Evolutionary conservation across 2,888 invertebrate species (phyloP), one percentile per base, ranked within the genome.

Genomic region (Pyrocoelia pectoralis): DNA sequence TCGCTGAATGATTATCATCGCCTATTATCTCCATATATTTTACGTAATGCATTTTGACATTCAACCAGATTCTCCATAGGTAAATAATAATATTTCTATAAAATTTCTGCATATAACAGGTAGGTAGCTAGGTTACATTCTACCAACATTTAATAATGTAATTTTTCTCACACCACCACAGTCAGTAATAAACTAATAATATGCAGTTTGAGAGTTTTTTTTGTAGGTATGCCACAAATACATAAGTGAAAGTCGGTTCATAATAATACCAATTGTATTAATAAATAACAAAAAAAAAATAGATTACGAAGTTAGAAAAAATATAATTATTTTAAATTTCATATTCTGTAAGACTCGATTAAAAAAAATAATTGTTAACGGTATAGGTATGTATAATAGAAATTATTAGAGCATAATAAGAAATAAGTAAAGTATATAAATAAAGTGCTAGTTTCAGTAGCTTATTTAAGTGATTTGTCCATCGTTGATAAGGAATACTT

Each of bases 321-420:
- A 33, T 33, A n/a, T n/a, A 33, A 33, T 33, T 33, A 33, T n/a
- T 33, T 8, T 33, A 33, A 33, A 33, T 33, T 33, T 33, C 33
- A 33, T 33, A 33, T 33, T 33, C 33, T 33, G 33, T n/a, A 33
- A 33, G 33, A 33, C 33, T 33, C n/a, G n/a, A 46, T 46, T 18
- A 18, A 8, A 46, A 46, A 17, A 43, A 46, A 46, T 24, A 17
- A 10, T 15, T 17, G 17, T 46, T 46, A 46, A 46, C 46, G 17
- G 46, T 46, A 46, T 2, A 33, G 2, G 9, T 33, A 33, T 33
- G 2, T 24, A 24, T 17, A 18, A 46, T 46, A 15, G 10, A 46
- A 15, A 10, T 46, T 46, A 46, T 46, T 46, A 46, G 46, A 46
- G 46, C 46, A 18, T 46, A 17, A 33, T 33, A 33, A 33, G 33